Evolutionary conservation across 1,140 invertebrate genomes (phyloP), one percentile per base, ranked within the genome.

Genomic region (Penaeus indicus): DNA sequence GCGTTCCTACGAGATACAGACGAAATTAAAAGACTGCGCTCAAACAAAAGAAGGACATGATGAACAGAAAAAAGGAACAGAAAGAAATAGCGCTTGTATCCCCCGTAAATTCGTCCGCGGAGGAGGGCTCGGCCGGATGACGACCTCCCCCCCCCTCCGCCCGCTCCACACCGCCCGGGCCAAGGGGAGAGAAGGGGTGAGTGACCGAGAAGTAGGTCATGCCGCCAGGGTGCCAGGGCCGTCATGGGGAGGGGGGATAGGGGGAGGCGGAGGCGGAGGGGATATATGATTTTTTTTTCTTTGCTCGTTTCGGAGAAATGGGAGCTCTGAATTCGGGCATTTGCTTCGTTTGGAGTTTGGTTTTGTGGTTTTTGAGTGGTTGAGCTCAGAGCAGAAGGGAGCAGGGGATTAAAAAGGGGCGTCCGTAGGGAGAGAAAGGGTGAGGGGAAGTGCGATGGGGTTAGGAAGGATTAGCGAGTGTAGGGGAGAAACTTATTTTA

Each of bases 151-250:
- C 7, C 32, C 27, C 80, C 32, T 18, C 60, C 61, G n/a, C 32
- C 62, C 60, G 32, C 61, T 64, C 81, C 5, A n/a, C 60, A 16
- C 62, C 60, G 25, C 42, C 25, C 42, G 77, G 63, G 84, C 32
- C 47, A 78, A 72, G 69, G 42, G 32, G 80, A 83, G 86, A 61
- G 79, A 77, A 69, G 62, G 47, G 81, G 80, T 83, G 67, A 88
- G 81, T 88, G 72, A 88, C 86, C 86, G 64, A 83, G 69, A 86
- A 64, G 72, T 86, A 77, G 85, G 85, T 86, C 85, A 79, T 3
- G 21, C 16, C 80, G 80, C 62, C 60, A 38, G 61, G 62, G 80
- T 83, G 80, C 80, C 80, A 83, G 4, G 60, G 21, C 79, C 32
- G 60, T 13, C 22, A 63, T 3, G n/a, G 22, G 27, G 3, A 4